Conservation (phyloP, 1,140 invertebrate genomes). For the Nebria ingens region DNA sequence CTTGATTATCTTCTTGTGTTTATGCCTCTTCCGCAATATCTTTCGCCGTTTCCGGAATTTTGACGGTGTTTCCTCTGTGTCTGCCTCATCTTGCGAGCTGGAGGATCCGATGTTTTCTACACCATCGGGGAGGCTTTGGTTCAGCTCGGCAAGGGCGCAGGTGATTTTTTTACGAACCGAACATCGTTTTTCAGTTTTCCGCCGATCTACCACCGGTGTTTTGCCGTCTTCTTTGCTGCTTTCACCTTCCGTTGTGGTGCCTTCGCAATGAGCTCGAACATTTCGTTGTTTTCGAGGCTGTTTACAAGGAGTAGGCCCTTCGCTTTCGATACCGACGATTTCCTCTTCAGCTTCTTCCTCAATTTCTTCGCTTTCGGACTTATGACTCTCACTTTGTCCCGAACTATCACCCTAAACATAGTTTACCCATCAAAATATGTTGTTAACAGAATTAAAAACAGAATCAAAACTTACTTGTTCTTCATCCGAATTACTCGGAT, state of each 20-base stretch:
- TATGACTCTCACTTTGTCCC: slow-evolving; percentile 36
- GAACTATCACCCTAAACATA: slow-evolving; percentile 32
- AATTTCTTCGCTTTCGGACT: slow-evolving; percentile 36
- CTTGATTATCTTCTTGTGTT: slow-evolving; percentile 14
- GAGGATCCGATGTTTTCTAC: slow-evolving; percentile 27
- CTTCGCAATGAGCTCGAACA: slow-evolving; percentile 21
- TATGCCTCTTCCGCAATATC: slow-evolving; percentile 28
- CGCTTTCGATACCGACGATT: slow-evolving; percentile 22
- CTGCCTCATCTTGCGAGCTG: slow-evolving; percentile 32
- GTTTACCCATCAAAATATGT: background rate
- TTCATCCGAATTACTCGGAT: slow-evolving; percentile 66
- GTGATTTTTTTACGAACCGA: slow-evolving; percentile 24
- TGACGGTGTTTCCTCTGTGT: slow-evolving; percentile 23
- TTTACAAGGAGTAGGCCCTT: slow-evolving; percentile 41
- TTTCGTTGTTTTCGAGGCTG: slow-evolving; percentile 31
- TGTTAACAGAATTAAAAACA: background rate
- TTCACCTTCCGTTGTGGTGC: slow-evolving; percentile 25
- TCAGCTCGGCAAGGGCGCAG: slow-evolving; percentile 20
- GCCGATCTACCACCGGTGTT: background rate
- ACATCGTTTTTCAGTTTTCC: slow-evolving; percentile 11
- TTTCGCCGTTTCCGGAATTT: slow-evolving; percentile 31
- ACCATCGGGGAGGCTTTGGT: slow-evolving; percentile 21
- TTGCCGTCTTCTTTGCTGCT: slow-evolving; percentile 10
- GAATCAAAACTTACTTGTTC: slow-evolving; percentile 36
- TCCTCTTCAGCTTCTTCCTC: slow-evolving; percentile 32